These are phyloP conservation scores for Drosophila littoralis DNA, from an alignment of 1,140 invertebrate genomes.

Conservation along the genomic window DNA sequence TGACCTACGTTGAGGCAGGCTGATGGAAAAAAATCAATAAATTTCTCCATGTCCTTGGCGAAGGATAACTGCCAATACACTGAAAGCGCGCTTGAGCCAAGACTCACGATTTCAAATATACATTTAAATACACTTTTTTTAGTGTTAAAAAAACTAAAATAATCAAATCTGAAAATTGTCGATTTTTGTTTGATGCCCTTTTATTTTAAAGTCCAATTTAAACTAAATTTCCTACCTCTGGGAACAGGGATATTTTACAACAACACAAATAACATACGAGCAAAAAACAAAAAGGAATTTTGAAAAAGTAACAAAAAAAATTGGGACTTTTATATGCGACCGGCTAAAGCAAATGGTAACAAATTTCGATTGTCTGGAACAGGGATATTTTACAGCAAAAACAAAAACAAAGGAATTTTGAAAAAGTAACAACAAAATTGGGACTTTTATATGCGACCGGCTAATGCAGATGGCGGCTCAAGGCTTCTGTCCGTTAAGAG, in stretches of 20 bases:
- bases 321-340: no score
- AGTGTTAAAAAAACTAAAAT: no score
- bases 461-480: not conserved
- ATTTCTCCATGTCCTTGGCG: slow-evolving; percentile 49
- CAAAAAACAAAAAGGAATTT: not conserved
- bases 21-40: slow-evolving; percentile 58
- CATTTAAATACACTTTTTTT: no score
- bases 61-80: slow-evolving; percentile 44
- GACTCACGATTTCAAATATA: not conserved
- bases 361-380: no score
- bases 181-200: no score
- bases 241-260: no score
- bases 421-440: not conserved
- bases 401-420: not conserved
- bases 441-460: not conserved
- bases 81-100: not conserved
- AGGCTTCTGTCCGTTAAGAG: no score
- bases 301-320: not conserved
- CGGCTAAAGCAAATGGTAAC: not conserved
- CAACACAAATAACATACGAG: no score
- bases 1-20: not conserved
- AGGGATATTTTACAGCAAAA: not conserved
- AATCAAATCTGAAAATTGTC: no score
- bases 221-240: no score
- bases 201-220: no score